Evolutionary conservation across 2,888 invertebrate species (phyloP), one percentile per base, ranked within the genome.

Genomic region (Rhabditoides inermis): DNA sequence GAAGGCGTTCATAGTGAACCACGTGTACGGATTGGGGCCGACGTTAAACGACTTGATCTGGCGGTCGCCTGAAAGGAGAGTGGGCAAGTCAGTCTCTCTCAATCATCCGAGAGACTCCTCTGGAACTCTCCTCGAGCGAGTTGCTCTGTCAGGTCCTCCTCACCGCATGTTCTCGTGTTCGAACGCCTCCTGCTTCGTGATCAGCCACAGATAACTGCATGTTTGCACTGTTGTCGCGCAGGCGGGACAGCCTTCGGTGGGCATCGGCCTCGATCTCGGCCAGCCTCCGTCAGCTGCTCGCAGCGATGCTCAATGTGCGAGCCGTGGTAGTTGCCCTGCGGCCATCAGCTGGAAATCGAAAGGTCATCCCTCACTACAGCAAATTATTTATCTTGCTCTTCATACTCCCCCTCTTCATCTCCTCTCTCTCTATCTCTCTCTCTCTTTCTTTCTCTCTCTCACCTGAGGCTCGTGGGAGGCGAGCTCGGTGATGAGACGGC

Each of bases 81-180:
- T 90, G 77, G 91, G 88, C 81, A 99, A 98, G 82, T 99, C 98
- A 63, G 88, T 88, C 81, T 95, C 91, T 39, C 90, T 84, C 58
- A 98, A 82, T n/a, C n/a, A n/a, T n/a, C n/a, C n/a, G n/a, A n/a
- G n/a, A n/a, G n/a, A n/a, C n/a, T n/a, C n/a, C n/a, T n/a, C 94
- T 92, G 69, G 76, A 79, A 58, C 88, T 98, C 82, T 98, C 98
- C 79, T 99, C 98, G 78, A 98, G 90, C 58, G 94, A 94, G 82
- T 98, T 99, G 82, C 98, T 98, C 98, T 1, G 98, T 99, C 50
- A 98, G 83, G 81, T 98, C 98, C 79, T 98, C 98, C 78, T 98
- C 98, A 41, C 58, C 73, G 72, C 44, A 75, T 74, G 55, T 75
- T 77, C 51, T 77, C 77, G 55, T 76, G 75, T 53, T 77, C 77